Evolutionary conservation across 1,140 invertebrate species (phyloP), one percentile per base, ranked within the genome.

Genomic region (Cyclargus thomasi): DNA sequence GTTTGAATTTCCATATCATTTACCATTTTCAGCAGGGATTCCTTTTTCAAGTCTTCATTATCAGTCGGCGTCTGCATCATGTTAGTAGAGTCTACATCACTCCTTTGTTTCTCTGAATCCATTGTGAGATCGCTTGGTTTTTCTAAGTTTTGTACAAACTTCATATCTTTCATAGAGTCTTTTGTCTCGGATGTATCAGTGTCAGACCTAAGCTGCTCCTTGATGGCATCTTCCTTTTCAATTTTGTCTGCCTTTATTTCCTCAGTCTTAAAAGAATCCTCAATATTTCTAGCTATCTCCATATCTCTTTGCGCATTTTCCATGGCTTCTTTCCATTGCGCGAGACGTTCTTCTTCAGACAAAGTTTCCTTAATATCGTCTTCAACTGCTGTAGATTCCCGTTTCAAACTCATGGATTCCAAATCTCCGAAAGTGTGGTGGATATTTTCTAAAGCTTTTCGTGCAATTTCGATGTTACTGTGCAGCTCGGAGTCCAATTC

Each of bases 311-410:
- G 73, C 23, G 82, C 78, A 64, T 74, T 83, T 22, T 80, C 70
- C 21, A 78, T 75, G 16, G 78, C 74, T 68, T 82, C 77, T 66
- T 86, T 83, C 86, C 86, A 89, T 73, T 82, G 72, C 59, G 76
- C 67, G 68, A 82, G 73, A 73, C 77, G 73, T 76, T 84, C 76
- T 70, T 79, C 75, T 36, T 83, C 78, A 0, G 72, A 67, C 67
- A 64, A 64, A 68, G 71, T 75, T 47, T 72, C 66, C 2, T 71
- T 59, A 2, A 68, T 47, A 21, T 35, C 59, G 63, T 75, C 63
- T 73, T 75, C 64, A 62, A 73, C 72, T 23, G 72, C 73, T 35
- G 69, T 63, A 36, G 71, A 47, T 47, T 47, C 39, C 1, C 67
- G 22, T 64, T 67, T 65, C 21, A 76, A 67, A 67, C 70, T 75